phyloP scores from a whole-genome alignment of 2,888 invertebrate genomes.

The Amphipoea oculea region DNA sequence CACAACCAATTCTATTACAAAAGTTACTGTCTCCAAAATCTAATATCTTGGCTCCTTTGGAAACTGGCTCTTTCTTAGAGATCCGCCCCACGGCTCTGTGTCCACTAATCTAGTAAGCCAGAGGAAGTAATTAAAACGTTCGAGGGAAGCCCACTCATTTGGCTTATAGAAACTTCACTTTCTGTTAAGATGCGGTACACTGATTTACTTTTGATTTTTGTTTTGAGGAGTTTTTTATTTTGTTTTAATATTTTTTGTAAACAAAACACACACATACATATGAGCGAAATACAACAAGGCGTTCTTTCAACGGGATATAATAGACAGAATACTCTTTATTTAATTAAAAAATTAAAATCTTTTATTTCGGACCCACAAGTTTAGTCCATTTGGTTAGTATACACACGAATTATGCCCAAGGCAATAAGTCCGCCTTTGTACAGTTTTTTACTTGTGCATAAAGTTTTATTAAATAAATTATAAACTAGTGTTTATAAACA shows the following conservation, averaged over 20 bases:
- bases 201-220: conserved; percentile 15
- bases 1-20: conserved; percentile 29
- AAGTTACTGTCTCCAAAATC: conserved; percentile 46
- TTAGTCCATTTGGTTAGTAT: no score
- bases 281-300: background rate
- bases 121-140: conserved; percentile 68
- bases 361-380: no score
- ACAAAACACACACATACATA: background rate
- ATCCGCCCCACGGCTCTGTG: conserved; percentile 42
- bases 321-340: no score
- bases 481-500: no score
- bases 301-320: background rate
- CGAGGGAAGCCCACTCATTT: conserved; percentile 59
- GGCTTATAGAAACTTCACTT: conserved; percentile 64
- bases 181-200: conserved; percentile 43
- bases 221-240: background rate
- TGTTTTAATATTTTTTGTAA: background rate
- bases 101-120: conserved; percentile 66
- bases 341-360: no score
- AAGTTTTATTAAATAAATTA: no score
- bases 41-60: conserved; percentile 49
- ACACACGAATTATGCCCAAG: no score
- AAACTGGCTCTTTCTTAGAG: conserved; percentile 40
- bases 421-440: no score
- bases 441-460: no score